A percentile compares a stretch with the other conserved stretches of the same genome.
These are phyloP conservation scores for Drosophila setifemur DNA, from an alignment of 1,140 invertebrate genomes.

Conservation along the genomic window DNA sequence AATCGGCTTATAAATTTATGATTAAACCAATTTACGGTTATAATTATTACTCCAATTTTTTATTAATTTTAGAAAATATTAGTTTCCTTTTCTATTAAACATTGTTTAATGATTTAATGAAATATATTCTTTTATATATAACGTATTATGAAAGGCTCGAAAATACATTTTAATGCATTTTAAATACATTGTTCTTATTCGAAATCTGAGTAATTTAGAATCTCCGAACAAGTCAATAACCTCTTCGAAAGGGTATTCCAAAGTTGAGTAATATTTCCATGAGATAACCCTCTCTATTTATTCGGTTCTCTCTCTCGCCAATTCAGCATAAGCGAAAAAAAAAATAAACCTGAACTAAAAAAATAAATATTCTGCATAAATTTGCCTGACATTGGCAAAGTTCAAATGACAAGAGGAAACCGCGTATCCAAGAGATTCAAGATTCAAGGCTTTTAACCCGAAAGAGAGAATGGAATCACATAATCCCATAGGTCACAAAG, in stretches of 20 bases:
- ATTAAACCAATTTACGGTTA: too few species aligned
- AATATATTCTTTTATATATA: not conserved
- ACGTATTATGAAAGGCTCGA: too few species aligned
- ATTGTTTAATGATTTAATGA: too few species aligned
- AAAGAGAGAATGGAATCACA: too few species aligned
- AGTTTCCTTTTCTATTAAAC: not conserved
- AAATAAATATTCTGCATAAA: constrained; percentile 32
- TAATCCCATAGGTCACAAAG: constrained; percentile 26
- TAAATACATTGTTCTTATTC: too few species aligned
- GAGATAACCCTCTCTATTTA: not conserved
- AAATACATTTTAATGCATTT: too few species aligned
- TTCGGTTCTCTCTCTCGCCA: not conserved
- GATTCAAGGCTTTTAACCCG: too few species aligned
- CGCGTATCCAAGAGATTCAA: not conserved
- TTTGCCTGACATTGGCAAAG: constrained; percentile 41
- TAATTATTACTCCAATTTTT: too few species aligned
- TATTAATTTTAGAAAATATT: too few species aligned
- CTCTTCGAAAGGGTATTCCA: not conserved
- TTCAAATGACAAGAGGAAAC: constrained; percentile 40
- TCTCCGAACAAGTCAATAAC: too few species aligned
- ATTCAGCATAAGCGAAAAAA: not conserved
- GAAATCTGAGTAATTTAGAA: too few species aligned
- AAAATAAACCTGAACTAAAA: constrained; percentile 24
- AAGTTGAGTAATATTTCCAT: not conserved
- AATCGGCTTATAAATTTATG: too few species aligned